Conservation (phyloP, 2,113 vertebrate species). For the Aldabrachelys gigantea region DNA sequence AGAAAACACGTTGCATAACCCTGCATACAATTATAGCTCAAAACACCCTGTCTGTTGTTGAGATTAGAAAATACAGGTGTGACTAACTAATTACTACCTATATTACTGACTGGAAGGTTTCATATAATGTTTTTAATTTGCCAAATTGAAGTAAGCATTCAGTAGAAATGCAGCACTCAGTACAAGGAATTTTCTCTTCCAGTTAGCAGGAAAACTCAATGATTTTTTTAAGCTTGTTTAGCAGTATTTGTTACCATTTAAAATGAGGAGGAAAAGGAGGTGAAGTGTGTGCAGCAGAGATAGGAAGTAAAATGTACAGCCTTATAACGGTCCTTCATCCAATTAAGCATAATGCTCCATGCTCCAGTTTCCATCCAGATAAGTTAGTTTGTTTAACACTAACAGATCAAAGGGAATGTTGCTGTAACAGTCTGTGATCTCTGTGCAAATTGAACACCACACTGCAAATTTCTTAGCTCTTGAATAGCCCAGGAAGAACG, state of each 20-base stretch:
- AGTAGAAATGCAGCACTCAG: conserved; percentile 1
- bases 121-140: conserved; percentile 31
- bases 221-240: conserved; percentile 7
- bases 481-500: fast-evolving
- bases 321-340: background rate
- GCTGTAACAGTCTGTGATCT: background rate
- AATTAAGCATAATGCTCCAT: background rate
- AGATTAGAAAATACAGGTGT: background rate
- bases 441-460: background rate
- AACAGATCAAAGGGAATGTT: background rate
- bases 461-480: background rate
- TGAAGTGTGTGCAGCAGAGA: background rate
- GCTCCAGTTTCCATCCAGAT: background rate
- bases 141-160: conserved; percentile 24
- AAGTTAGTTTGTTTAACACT: background rate
- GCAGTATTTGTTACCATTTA: background rate
- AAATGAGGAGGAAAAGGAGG: background rate
- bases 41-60: background rate
- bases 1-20: background rate
- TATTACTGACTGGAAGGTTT: conserved; percentile 21
- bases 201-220: conserved; percentile 12
- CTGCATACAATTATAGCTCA: background rate
- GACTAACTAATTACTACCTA: background rate
- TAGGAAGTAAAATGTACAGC: background rate
- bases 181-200: conserved; percentile 17